Base-by-base conservation (phyloP, 92 coral and sea anemone species). In the Porites divaricata region DNA sequence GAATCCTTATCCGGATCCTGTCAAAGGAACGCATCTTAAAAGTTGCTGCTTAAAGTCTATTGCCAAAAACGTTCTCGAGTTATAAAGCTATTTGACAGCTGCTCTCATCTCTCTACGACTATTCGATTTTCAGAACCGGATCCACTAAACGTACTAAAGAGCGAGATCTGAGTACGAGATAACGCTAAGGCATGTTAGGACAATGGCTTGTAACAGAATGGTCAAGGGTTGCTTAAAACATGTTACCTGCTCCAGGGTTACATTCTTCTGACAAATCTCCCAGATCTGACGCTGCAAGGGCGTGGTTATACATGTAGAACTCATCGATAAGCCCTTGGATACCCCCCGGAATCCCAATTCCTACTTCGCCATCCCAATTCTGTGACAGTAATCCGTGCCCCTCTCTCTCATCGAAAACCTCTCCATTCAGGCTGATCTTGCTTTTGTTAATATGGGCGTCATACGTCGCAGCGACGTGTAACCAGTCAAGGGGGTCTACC, bases 311-410 rank as follows among this genome's bases (percentile, higher is more conserved):
- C 92, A 96, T 88, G 76, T 96, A 94, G 85, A 96, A 94, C 87
- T 96, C 99, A 51, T 96, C 99, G 49, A 96, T 84, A 16, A 87
- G 78, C 41, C 98, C 99, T 64, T 86, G 92, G 69, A 96, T 81
- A 26, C 95, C 95, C 17, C 89, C 95, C 12, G 95, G 76, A 68
- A 96, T 64, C 58, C 99, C 99, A 16, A 96, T 90, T 11, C 99
- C 99, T 4, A 89, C 95, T 74, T 81, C 81, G 74, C 99, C 99
- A 72, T 90, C 93, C 99, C 99, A 96, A 88, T 94, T 91, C 83
- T 96, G 99, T 26, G 99, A 94, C 66, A 96, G 77, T 81, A 85
- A 64, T 0, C 99, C 99, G 23, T 85, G 84, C 1, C 98, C 99
- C 56, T 94, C 91, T 61, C 81, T 89, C 54, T 90, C 96, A 50